Evolutionary conservation across 2,113 vertebrate genomes (phyloP).

Genomic region (Sialia sialis): DNA sequence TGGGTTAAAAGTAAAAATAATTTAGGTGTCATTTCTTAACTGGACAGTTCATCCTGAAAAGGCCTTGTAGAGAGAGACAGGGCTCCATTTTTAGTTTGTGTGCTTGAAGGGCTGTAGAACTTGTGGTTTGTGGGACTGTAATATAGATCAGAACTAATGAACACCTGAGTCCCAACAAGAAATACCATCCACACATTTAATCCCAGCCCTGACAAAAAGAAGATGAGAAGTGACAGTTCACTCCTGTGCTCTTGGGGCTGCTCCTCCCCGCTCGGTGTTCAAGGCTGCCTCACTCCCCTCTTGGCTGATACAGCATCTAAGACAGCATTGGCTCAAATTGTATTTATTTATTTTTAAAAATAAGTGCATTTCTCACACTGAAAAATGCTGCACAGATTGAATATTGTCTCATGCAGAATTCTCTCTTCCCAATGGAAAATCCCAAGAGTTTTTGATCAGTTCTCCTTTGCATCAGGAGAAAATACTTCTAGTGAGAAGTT

Average conservation of each 20-base stretch:
- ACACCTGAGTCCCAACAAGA: too few relatives aligned
- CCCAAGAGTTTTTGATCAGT: background rate
- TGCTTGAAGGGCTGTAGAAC: too few relatives aligned
- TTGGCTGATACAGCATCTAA: background rate
- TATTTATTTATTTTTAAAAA: background rate
- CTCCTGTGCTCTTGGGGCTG: background rate
- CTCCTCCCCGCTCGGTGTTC: background rate
- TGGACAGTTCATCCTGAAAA: too few relatives aligned
- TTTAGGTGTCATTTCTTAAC: too few relatives aligned
- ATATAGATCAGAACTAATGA: too few relatives aligned
- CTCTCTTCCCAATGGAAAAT: background rate
- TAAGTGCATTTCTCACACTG: accelerated
- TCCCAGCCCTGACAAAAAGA: too few relatives aligned
- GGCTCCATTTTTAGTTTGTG: too few relatives aligned
- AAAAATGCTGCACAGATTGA: background rate
- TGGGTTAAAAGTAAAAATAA: too few relatives aligned
- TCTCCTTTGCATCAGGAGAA: background rate
- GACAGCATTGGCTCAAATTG: background rate
- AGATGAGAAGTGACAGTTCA: too few relatives aligned
- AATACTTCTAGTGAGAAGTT: background rate
- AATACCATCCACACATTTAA: too few relatives aligned
- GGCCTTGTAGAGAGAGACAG: too few relatives aligned
- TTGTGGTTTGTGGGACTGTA: too few relatives aligned
- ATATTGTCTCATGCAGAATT: background rate
- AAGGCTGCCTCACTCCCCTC: accelerated